Evolutionary conservation across 2,888 invertebrate species (phyloP), one percentile per base, ranked within the genome.

Genomic region (Torymus auratus): DNA sequence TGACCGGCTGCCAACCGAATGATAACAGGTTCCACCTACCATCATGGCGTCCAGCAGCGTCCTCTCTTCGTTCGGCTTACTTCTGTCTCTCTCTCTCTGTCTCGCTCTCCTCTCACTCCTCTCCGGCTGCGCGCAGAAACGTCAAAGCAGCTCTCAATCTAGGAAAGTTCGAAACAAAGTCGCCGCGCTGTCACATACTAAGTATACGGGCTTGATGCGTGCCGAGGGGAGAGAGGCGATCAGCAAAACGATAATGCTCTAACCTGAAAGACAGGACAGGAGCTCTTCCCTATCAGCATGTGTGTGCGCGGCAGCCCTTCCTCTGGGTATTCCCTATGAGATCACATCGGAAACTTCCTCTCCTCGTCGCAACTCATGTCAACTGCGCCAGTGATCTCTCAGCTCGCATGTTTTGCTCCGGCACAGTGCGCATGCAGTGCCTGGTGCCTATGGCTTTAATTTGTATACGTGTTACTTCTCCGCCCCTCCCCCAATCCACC

Each of bases 21-120:
- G 88, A 88, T 88, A 88, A 88, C 87, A 90, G 88, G 90, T 90
- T 89, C 90, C 90, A 91, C 91, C 90, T 91, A 91, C 90, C 90
- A 91, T 91, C 90, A 91, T 91, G 90, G 91, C 90, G 90, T 87
- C 90, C 78, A 85, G 61, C 67, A 69, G 74, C 80, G 80, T 78
- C 70, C 69, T 65, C 78, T 75, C 64, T 61, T 61, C 55, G 61
- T 68, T 58, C 69, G 50, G 17, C 69, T 61, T 60, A 17, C 13
- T 41, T 60, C 17, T 56, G 20, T 78, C 20, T 20, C 70, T 15
- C 70, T 17, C 61, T 15, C 50, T 15, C 14, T 68, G 65, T 53
- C n/a, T 2, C 62, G 55, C 52, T 70, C 20, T 55, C 62, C 62
- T 62, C 65, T 71, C 64, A 4, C 50, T 69, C 55, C 17, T 76